phyloP scores from a whole-genome alignment of 2,113 vertebrate genomes.

The Tangachromis dhanisi region DNA sequence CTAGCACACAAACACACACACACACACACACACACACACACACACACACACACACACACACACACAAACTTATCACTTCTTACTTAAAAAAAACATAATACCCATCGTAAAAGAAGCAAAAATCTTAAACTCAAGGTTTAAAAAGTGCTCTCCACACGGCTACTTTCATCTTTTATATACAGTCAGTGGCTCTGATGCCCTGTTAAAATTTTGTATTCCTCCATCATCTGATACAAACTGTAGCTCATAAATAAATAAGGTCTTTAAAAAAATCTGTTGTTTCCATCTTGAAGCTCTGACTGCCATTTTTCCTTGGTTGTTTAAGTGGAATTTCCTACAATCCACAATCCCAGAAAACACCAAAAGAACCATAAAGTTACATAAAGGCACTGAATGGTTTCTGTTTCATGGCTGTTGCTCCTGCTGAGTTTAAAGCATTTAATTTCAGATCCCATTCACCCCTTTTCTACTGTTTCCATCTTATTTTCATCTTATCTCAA shows the following conservation, averaged over 20 bases:
- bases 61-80: neutral
- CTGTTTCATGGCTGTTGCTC: neutral
- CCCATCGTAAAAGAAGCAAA: neutral
- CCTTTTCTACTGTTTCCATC: neutral
- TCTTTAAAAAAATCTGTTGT: neutral
- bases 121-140: neutral
- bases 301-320: neutral
- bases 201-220: neutral
- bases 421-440: neutral
- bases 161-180: neutral
- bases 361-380: neutral
- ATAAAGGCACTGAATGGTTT: neutral
- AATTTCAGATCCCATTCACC: neutral
- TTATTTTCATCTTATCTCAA: neutral
- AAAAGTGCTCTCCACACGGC: neutral
- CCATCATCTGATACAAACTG: neutral
- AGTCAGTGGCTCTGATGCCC: neutral
- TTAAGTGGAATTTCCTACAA: neutral
- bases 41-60: neutral
- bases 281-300: neutral
- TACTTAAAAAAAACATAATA: neutral
- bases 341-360: neutral
- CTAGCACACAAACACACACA: neutral
- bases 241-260: neutral
- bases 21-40: no score